A percentile compares a stretch with the other conserved stretches of the same genome.
Evolutionary conservation across 1,140 invertebrate species (phyloP).

Genomic region (Drosophila quadrilineata): DNA sequence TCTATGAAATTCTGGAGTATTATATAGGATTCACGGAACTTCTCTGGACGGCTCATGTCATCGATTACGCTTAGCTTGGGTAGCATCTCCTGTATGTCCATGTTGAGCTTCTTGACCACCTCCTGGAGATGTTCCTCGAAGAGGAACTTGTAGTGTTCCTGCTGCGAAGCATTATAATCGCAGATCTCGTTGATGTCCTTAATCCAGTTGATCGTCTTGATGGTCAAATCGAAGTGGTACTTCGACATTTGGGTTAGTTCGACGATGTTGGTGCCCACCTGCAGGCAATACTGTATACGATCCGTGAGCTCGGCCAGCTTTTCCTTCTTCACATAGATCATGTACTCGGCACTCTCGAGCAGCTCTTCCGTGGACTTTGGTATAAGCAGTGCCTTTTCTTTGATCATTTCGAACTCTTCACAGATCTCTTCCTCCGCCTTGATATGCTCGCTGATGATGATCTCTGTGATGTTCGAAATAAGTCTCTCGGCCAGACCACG

Average conservation of each 20-base stretch:
- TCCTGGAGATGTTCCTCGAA: constrained; percentile 89
- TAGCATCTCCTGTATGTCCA: constrained; percentile 87
- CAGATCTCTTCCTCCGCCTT: constrained; percentile 85
- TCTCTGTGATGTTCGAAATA: constrained; percentile 82
- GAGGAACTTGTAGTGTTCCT: constrained; percentile 90
- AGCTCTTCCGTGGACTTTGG: constrained; percentile 88
- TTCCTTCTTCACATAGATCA: constrained; percentile 84
- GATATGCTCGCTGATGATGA: constrained; percentile 82
- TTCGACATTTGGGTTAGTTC: constrained; percentile 86
- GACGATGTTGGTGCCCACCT: constrained; percentile 85
- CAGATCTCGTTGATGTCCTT: constrained; percentile 87
- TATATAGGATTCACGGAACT: constrained; percentile 86
- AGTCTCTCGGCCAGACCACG: constrained; percentile 80
- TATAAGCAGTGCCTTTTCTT: constrained; percentile 83
- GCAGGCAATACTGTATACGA: constrained; percentile 84
- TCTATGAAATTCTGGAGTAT: constrained; percentile 88
- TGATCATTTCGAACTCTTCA: constrained; percentile 84
- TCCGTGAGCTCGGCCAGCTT: constrained; percentile 84
- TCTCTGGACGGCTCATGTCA: constrained; percentile 86
- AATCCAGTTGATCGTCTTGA: constrained; percentile 87
- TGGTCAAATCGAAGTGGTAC: constrained; percentile 86
- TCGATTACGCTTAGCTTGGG: constrained; percentile 86
- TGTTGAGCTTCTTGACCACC: constrained; percentile 86
- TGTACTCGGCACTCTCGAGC: constrained; percentile 86
- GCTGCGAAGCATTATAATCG: constrained; percentile 87